Conservation (phyloP, 2,888 invertebrate species). For the Strigamia crassipes region DNA sequence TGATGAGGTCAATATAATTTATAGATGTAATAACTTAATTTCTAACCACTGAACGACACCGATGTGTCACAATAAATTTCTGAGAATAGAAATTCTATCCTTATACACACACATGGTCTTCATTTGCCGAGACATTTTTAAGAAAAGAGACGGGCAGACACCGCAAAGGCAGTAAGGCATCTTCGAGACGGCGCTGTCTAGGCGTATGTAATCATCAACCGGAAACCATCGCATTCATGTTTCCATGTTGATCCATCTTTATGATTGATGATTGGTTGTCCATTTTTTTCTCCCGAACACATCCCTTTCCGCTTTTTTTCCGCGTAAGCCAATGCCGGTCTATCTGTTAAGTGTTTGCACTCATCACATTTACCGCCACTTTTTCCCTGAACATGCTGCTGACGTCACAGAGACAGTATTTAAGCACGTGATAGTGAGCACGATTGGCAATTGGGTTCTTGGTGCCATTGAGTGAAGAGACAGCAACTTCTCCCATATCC, state of each 20-base stretch:
- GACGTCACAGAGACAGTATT: constrained; percentile 22
- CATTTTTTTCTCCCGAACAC: background rate
- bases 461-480: constrained; percentile 17
- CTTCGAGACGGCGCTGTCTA: background rate
- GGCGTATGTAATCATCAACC: background rate
- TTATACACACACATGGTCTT: background rate
- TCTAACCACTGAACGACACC: background rate
- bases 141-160: background rate
- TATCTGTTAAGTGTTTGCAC: constrained; percentile 26
- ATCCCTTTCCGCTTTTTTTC: background rate
- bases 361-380: constrained; percentile 32
- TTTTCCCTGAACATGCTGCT: background rate
- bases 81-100: constrained; percentile 36
- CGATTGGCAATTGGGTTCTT: constrained; percentile 18
- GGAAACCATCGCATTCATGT: background rate
- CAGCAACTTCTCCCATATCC: background rate
- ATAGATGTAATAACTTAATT: background rate
- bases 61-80: constrained; percentile 30
- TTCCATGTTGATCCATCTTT: background rate
- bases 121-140: background rate
- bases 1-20: background rate
- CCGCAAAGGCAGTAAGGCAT: background rate
- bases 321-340: background rate
- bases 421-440: constrained; percentile 3
- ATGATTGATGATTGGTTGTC: constrained; percentile 10